These are phyloP conservation scores for Pangasius djambal DNA, from an alignment of 2,797 vertebrate genomes.

Conservation along the genomic window DNA sequence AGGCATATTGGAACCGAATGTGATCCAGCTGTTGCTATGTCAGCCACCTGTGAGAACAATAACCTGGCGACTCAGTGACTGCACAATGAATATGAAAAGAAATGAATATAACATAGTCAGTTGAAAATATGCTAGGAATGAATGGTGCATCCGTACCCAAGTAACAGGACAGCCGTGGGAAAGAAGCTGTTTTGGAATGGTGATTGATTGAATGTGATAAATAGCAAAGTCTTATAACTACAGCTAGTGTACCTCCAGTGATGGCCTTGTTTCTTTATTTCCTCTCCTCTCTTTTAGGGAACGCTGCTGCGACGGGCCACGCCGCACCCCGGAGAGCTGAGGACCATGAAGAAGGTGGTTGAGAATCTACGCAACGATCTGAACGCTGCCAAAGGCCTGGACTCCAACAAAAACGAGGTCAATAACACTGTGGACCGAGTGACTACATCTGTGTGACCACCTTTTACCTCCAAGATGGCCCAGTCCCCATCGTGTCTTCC, in stretches of 20 bases:
- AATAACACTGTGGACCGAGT: conserved; percentile 93
- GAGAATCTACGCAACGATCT: conserved; percentile 96
- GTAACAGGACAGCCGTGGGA: neutral
- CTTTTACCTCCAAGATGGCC: conserved; percentile 73
- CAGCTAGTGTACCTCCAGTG: neutral
- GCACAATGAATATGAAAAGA: neutral
- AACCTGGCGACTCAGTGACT: neutral
- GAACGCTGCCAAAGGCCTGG: conserved; percentile 97
- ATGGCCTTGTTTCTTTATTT: neutral
- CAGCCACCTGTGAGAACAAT: neutral
- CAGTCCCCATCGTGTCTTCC: conserved; percentile 76
- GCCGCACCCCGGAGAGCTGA: conserved; percentile 95
- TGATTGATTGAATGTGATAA: neutral
- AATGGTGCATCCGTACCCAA: neutral
- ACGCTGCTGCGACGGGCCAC: conserved; percentile 92
- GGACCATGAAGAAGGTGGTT: conserved; percentile 93
- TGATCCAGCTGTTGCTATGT: neutral
- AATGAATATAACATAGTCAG: neutral
- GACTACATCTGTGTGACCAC: conserved; percentile 95
- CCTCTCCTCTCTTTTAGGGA: conserved; percentile 75
- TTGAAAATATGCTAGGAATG: neutral
- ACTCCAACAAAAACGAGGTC: conserved; percentile 99
- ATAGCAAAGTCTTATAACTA: neutral
- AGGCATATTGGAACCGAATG: neutral
- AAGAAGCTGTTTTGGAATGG: neutral